Evolutionary conservation across 2,797 vertebrate genomes (phyloP).

Genomic region (Forpus xanthops): DNA sequence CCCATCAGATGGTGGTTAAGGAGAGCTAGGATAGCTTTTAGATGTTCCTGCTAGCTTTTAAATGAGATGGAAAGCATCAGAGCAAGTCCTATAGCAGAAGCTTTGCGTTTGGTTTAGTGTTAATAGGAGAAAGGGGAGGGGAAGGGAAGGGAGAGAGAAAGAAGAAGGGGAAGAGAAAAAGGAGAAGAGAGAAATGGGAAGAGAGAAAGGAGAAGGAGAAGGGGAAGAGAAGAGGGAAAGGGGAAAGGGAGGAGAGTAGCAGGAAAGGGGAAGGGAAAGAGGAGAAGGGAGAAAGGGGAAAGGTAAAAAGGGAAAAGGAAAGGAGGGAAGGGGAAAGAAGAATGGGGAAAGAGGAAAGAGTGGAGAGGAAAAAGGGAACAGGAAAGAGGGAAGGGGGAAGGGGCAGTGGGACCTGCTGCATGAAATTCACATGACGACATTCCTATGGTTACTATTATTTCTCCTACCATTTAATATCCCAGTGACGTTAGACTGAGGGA

Average conservation of each 20-base stretch:
- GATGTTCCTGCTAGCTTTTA: background rate
- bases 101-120: background rate
- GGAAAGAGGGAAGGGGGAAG: no score
- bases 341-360: background rate
- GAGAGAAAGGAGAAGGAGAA: no score
- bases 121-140: background rate
- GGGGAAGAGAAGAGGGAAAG: no score
- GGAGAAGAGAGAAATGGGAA: no score
- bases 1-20: background rate
- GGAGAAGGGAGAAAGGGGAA: fast-evolving
- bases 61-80: background rate
- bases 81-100: background rate
- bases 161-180: no score
- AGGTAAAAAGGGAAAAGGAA: no score
- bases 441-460: background rate
- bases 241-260: no score
- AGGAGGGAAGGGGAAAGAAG: background rate
- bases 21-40: background rate
- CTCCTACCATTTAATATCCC: background rate
- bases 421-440: background rate
- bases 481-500: background rate
- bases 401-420: background rate
- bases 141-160: fast-evolving
- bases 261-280: no score
- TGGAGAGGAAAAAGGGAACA: no score